Evolutionary conservation across 2,888 invertebrate species (phyloP).

Genomic region (Amblyjoppa proteus): DNA sequence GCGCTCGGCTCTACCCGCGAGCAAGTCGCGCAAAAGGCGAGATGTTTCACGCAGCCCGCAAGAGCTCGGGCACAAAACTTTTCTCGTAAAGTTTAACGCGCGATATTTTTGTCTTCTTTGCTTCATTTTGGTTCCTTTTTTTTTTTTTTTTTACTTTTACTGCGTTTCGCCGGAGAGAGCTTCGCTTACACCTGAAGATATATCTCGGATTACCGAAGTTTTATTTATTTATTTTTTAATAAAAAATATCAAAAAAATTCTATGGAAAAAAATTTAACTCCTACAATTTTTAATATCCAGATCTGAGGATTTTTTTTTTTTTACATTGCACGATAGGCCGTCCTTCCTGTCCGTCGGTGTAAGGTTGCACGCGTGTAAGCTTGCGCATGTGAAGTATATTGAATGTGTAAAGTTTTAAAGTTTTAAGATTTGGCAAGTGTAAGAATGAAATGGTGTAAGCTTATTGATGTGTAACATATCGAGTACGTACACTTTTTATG

Average conservation of each 20-base stretch:
- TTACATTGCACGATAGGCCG: neutral
- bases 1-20: neutral
- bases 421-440: too few species aligned
- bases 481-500: too few species aligned
- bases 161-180: conserved; percentile 12
- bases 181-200: conserved; percentile 29
- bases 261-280: too few species aligned
- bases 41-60: conserved; percentile 38
- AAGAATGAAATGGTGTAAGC: too few species aligned
- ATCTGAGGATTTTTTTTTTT: too few species aligned
- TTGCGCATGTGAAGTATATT: too few species aligned
- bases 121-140: conserved; percentile 32
- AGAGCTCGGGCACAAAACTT: conserved; percentile 60
- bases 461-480: too few species aligned
- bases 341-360: too few species aligned
- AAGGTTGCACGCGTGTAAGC: too few species aligned
- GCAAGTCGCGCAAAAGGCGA: conserved; percentile 16
- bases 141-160: conserved; percentile 9
- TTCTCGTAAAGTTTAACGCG: conserved; percentile 53
- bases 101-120: conserved; percentile 50
- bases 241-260: neutral
- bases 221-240: neutral
- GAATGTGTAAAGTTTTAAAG: too few species aligned
- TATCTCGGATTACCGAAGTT: conserved; percentile 18
- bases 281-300: too few species aligned